A percentile compares a stretch with the other conserved stretches of the same genome.
Conservation (phyloP, 2,888 invertebrate genomes). For the Perithous albicinctus region DNA sequence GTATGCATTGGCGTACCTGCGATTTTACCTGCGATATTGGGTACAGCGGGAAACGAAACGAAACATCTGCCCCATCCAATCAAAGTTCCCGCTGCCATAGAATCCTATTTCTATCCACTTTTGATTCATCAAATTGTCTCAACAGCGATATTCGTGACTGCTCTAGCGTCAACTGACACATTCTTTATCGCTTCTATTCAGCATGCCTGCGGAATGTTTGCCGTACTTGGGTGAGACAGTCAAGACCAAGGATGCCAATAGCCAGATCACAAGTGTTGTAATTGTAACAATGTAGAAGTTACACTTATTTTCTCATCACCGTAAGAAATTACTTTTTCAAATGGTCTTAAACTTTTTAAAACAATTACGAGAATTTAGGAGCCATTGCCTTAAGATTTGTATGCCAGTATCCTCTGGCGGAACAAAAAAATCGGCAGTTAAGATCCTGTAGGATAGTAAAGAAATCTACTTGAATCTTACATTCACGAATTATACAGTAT, state of each 20-base stretch:
- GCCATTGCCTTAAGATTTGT: background rate
- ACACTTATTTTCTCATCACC: too few species aligned
- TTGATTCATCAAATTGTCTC: background rate
- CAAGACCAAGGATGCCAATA: background rate
- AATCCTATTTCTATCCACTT: slow-evolving; percentile 43
- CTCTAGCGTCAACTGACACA: slow-evolving; percentile 30
- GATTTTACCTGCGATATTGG: slow-evolving; percentile 1
- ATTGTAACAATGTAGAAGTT: too few species aligned
- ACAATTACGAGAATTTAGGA: too few species aligned
- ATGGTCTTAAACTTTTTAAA: too few species aligned
- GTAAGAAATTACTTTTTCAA: too few species aligned
- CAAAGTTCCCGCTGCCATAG: slow-evolving; percentile 23
- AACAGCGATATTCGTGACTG: background rate
- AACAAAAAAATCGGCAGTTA: too few species aligned
- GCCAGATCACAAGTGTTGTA: background rate
- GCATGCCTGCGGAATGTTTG: slow-evolving; percentile 14
- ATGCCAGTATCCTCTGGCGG: too few species aligned
- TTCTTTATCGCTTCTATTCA: slow-evolving; percentile 17
- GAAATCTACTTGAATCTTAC: too few species aligned
- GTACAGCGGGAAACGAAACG: background rate
- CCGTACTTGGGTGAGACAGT: slow-evolving; percentile 9
- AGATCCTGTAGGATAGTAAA: background rate
- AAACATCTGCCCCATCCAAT: slow-evolving; percentile 18
- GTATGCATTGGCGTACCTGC: background rate
- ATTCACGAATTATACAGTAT: too few species aligned